Conservation (phyloP, 2,888 invertebrate species). For the Phrixothrix hirtus region DNA sequence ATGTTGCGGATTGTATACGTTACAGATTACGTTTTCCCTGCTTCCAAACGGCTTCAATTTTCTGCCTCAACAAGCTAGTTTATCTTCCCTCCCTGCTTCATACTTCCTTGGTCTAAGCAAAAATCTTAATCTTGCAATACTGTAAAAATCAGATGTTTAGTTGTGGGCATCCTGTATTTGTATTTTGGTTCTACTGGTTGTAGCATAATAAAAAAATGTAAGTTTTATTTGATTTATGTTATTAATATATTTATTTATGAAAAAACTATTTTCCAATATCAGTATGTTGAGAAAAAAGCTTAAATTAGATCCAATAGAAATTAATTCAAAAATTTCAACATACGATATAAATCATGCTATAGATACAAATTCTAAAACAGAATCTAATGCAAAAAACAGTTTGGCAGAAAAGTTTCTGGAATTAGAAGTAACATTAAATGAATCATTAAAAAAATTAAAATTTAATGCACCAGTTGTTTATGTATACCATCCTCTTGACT, state of each 20-base stretch:
- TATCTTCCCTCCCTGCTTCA: no score
- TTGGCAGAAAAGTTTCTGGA: constrained; percentile 40
- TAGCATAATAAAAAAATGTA: neutral
- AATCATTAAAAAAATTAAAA: constrained; percentile 55
- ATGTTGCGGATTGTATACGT: no score
- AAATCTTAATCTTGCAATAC: no score
- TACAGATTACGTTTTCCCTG: no score
- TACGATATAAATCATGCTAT: no score
- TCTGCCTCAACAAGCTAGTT: no score
- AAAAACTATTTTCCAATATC: neutral
- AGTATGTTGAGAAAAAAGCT: constrained; percentile 36
- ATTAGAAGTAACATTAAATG: constrained; percentile 54
- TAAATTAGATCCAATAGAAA: constrained; percentile 25
- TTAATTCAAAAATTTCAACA: no score
- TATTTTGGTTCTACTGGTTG: neutral
- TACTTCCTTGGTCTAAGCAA: no score
- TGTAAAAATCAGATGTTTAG: no score
- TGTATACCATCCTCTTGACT: constrained; percentile 85
- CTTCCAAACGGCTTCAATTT: no score
- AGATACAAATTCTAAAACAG: neutral
- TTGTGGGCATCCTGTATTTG: no score
- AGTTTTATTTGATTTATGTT: neutral
- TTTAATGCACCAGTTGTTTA: constrained; percentile 61
- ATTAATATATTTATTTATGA: neutral
- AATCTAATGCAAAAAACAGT: neutral